Percentiles rank a stretch among this genome's conserved stretches.
phyloP scores from a whole-genome alignment of 1,140 invertebrate genomes.

The Sarcophaga peregrina region DNA sequence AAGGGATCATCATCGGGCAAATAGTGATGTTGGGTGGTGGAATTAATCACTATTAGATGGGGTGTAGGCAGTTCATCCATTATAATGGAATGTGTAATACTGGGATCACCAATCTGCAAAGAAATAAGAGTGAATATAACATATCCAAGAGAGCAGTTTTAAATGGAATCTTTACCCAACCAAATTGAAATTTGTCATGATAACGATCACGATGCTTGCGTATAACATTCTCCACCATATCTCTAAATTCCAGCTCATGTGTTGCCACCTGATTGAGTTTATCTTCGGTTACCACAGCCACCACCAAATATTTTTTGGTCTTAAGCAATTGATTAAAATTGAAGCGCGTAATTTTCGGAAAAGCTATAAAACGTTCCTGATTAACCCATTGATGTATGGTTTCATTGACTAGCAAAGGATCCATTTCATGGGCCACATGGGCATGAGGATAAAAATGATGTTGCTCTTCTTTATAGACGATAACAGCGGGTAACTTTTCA shows the following conservation, averaged over 20 bases:
- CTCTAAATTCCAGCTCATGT: constrained; percentile 84
- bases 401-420: constrained; percentile 71
- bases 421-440: constrained; percentile 65
- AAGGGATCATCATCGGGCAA: constrained; percentile 86
- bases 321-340: constrained; percentile 86
- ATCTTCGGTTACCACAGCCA: constrained; percentile 89
- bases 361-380: constrained; percentile 88
- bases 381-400: constrained; percentile 88
- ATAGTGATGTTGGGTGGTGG: constrained; percentile 89
- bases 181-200: constrained; percentile 90
- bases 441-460: constrained; percentile 77
- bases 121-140: no score
- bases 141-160: not conserved
- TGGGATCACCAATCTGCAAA: constrained; percentile 76
- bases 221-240: constrained; percentile 87
- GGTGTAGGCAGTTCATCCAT: constrained; percentile 86
- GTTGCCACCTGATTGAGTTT: constrained; percentile 83
- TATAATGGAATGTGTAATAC: constrained; percentile 90
- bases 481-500: constrained; percentile 75
- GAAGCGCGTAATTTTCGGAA: constrained; percentile 83
- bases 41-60: constrained; percentile 89
- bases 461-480: constrained; percentile 86
- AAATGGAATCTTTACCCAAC: constrained; percentile 73
- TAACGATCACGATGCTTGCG: constrained; percentile 80
- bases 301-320: constrained; percentile 87